Evolutionary conservation across 2,113 vertebrate species (phyloP), one percentile per base, ranked within the genome.

Genomic region (Triplophysa tibetana): DNA sequence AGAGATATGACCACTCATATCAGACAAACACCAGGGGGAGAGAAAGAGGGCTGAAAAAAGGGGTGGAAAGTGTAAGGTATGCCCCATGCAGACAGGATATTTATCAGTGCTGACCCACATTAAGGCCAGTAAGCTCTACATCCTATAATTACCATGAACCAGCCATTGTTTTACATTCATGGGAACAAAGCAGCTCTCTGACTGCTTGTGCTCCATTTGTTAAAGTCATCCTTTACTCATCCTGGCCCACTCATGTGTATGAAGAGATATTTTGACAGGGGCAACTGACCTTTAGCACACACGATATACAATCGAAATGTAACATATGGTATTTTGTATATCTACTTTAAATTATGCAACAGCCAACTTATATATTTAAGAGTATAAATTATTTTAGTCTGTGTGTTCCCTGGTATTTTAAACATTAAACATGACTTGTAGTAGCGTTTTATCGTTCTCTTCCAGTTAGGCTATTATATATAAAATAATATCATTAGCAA

Each of bases 61-160:
- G 67, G 43, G 41, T 60, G 63, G 58, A 81, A 76, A 83, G 77
- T 80, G 77, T 24, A 74, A 61, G 70, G 56, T n/a, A 26, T 11
- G 75, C 70, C 79, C 29, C 62, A 60, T 82, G 74, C 63, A 56
- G 68, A 84, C 78, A 81, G 83, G 81, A 87, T 84, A 81, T 85
- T 85, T 79, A 86, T 84, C 82, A 83, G 81, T 69, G 45, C 64
- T 90, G 89, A 88, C 69, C 73, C 81, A 79, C 52, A 63, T 83
- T 67, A 58, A 70, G 80, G 76, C 82, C 62, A 65, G 29, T 66
- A 65, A 50, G 67, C 48, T 66, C 43, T 43, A 81, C 67, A 83
- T 69, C 61, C 52, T 21, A 68, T 72, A 77, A 75, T 70, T 79
- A 82, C n/a, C 48, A 66, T 70, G 38, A 70, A 75, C 63, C 70